A percentile compares a stretch with the other conserved stretches of the same genome.
phyloP scores from a whole-genome alignment of 2,888 invertebrate species.

The Parapristionchus giblindavisi region DNA sequence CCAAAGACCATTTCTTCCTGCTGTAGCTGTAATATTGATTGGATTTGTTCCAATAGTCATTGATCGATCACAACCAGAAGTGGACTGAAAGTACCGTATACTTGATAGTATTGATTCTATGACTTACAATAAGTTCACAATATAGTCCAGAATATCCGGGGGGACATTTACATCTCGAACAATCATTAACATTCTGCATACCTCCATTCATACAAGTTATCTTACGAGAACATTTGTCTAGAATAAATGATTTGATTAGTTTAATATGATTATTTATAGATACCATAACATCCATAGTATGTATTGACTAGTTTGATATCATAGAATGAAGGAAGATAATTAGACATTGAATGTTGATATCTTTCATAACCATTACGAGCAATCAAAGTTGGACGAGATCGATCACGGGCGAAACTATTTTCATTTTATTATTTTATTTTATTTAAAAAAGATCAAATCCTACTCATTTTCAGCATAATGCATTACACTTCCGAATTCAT shows the following conservation, averaged over 20 bases:
- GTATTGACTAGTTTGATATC: conserved; percentile 33
- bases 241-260: neutral
- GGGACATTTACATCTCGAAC: conserved; percentile 24
- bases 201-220: conserved; percentile 27
- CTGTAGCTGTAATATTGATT: conserved; percentile 3
- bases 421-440: neutral
- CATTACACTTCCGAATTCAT: conserved; percentile 37
- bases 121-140: conserved; percentile 21
- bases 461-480: conserved; percentile 36
- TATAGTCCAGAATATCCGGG: conserved; percentile 15
- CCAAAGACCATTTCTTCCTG: conserved; percentile 17
- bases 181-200: conserved; percentile 31
- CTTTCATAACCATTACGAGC: conserved; percentile 27
- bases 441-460: neutral
- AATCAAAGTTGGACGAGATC: conserved; percentile 26
- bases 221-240: conserved; percentile 29
- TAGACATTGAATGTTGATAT: conserved; percentile 33
- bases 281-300: conserved; percentile 37
- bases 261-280: no score
- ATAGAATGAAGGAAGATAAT: conserved; percentile 32
- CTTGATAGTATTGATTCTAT: neutral
- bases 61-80: conserved; percentile 22
- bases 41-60: neutral
- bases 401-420: conserved; percentile 27
- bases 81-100: conserved; percentile 34